Evolutionary conservation across 1,140 invertebrate genomes (phyloP).

Genomic region (Elymnias hypermnestra): DNA sequence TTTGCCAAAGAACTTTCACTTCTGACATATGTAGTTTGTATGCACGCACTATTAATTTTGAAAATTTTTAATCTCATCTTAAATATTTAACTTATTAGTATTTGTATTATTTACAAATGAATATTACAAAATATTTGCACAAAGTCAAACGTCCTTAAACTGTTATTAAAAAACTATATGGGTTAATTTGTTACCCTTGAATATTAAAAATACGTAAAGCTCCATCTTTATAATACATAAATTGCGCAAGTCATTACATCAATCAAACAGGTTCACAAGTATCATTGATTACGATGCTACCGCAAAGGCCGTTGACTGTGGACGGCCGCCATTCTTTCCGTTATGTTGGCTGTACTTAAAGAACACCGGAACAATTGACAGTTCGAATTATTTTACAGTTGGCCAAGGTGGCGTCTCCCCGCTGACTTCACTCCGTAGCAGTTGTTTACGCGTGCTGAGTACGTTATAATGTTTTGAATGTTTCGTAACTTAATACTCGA

Average conservation of each 20-base stretch:
- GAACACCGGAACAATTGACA: slow-evolving; percentile 13
- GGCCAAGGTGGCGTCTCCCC: slow-evolving; percentile 31
- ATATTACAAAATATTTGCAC: too few relatives aligned
- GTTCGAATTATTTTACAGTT: slow-evolving; percentile 23
- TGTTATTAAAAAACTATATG: too few relatives aligned
- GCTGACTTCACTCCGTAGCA: slow-evolving; percentile 49
- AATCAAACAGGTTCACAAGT: slow-evolving; percentile 40
- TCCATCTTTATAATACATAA: slow-evolving; percentile 24
- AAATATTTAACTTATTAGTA: too few relatives aligned
- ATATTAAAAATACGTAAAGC: slow-evolving; percentile 13
- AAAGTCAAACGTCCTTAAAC: too few relatives aligned
- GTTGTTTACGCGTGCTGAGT: slow-evolving; percentile 44
- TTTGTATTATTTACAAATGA: too few relatives aligned
- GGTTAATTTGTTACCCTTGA: slow-evolving; percentile 23
- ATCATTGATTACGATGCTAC: slow-evolving; percentile 33
- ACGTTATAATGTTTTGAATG: slow-evolving; percentile 59
- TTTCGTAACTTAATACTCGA: slow-evolving; percentile 27
- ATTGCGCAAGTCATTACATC: slow-evolving; percentile 28
- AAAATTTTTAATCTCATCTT: too few relatives aligned
- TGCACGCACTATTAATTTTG: too few relatives aligned
- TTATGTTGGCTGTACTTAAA: slow-evolving; percentile 37
- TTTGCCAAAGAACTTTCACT: too few relatives aligned
- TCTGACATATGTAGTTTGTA: too few relatives aligned
- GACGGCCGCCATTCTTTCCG: slow-evolving; percentile 33
- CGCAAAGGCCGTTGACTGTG: slow-evolving; percentile 56